These are phyloP conservation scores for Cephalopterus ornatus DNA, from an alignment of 2,113 vertebrate species.

Conservation along the genomic window DNA sequence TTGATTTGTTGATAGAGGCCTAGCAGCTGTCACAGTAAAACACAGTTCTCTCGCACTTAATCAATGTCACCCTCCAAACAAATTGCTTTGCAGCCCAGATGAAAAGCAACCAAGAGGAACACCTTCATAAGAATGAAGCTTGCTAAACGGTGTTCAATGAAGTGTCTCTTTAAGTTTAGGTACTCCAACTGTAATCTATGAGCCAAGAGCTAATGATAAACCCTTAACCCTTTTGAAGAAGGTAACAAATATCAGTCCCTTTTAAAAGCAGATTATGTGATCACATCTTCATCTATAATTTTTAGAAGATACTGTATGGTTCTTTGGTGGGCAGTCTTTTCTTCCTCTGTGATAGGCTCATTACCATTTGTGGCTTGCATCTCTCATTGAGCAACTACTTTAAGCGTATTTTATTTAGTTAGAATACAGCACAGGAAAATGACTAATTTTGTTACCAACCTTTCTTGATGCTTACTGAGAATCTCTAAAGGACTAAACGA, in stretches of 20 bases:
- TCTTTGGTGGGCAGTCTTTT: neutral
- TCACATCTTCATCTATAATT: neutral
- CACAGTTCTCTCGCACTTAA: slow-evolving; percentile 72
- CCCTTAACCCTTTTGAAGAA: slow-evolving; percentile 63
- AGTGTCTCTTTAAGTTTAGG: slow-evolving; percentile 70
- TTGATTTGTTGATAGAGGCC: slow-evolving; percentile 69
- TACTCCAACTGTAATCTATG: slow-evolving; percentile 59
- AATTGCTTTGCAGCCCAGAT: slow-evolving; percentile 66
- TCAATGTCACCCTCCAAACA: slow-evolving; percentile 76
- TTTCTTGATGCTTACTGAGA: neutral
- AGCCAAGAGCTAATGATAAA: slow-evolving; percentile 68
- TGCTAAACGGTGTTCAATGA: slow-evolving; percentile 72
- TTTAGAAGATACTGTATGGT: neutral
- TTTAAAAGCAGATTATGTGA: neutral
- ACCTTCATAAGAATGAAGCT: slow-evolving; percentile 76
- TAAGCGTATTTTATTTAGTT: slow-evolving; percentile 1
- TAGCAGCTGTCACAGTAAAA: slow-evolving; percentile 77
- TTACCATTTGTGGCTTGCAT: neutral
- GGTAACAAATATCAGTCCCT: neutral
- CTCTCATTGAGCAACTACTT: neutral
- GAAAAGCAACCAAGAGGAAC: slow-evolving; percentile 78
- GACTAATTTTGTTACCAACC: neutral
- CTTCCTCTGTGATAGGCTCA: neutral
- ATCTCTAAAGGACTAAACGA: neutral
- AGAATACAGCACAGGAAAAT: neutral